Base-by-base conservation (phyloP, 2,797 vertebrate species). In the Knipowitschia caucasica region DNA sequence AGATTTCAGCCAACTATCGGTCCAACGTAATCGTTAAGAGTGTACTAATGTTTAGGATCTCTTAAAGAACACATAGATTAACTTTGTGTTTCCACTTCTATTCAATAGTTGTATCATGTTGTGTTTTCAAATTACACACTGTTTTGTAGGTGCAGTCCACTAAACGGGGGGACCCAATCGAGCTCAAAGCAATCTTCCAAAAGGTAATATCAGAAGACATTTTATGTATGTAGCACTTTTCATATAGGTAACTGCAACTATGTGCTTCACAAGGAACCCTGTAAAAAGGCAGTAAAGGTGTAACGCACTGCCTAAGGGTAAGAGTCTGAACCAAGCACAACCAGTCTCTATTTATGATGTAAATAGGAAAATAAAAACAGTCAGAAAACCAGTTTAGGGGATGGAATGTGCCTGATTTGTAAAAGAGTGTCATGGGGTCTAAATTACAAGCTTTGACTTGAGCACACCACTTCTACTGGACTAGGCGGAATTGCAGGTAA, bases 111-210 rank as follows among this genome's bases (percentile, higher is more conserved):
- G n/a, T n/a, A n/a, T n/a, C n/a, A n/a, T 63, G 14, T 38, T 0
- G 17, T 42, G 15, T 40, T 20, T 45, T 34, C n/a, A n/a, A n/a
- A n/a, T n/a, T n/a, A n/a, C n/a, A n/a, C n/a, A n/a, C n/a, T n/a
- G n/a, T n/a, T 6, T 35, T 80, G 23, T 80, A 94, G 93, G 93
- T 95, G 80, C 94, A 96, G 60, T 93, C 90, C 44, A 95, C 92
- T 73, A 98, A 93, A 90, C 89, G 96, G 60, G 96, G 95, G 51
- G 96, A 98, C 82, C 92, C 95, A 5, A 89, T 58, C 67, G 96
- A 98, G 71, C 90, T 99, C 46, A 94, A 95, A 70, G 78, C 53
- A 66, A 92, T 98, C 84, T 99, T 98, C 82, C 91, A 95, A 56
- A 92, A 95, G 95, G 96, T 99, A 91, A 94, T n/a, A n/a, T n/a